phyloP scores from a whole-genome alignment of 2,888 invertebrate species.

The Conops quadrifasciatus region DNA sequence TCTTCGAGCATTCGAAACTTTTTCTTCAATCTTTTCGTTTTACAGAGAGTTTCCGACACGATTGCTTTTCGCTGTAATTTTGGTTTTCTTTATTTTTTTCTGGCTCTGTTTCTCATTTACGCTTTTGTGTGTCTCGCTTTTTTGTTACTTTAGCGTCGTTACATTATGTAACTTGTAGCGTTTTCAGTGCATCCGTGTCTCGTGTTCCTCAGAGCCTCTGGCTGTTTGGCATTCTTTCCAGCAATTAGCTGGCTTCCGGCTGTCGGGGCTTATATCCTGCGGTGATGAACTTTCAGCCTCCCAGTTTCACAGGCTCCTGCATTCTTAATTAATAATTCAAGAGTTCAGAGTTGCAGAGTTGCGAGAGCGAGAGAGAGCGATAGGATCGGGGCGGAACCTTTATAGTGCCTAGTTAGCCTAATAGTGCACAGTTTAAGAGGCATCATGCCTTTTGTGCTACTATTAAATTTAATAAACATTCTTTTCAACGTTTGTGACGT shows the following conservation, averaged over 20 bases:
- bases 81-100: conserved; percentile 25
- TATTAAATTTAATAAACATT: too few relatives aligned
- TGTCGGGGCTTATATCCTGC: not conserved
- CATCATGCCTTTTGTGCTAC: too few relatives aligned
- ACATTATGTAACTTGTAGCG: conserved; percentile 3
- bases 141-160: too few relatives aligned
- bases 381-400: too few relatives aligned
- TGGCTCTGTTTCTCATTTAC: not conserved
- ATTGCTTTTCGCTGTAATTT: conserved; percentile 32
- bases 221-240: conserved; percentile 1
- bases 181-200: conserved; percentile 4
- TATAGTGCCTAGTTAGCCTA: too few relatives aligned
- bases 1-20: not conserved
- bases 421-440: too few relatives aligned
- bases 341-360: too few relatives aligned
- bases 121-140: not conserved
- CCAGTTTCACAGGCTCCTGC: not conserved
- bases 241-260: conserved; percentile 16
- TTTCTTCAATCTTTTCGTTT: not conserved
- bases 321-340: too few relatives aligned
- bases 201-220: conserved; percentile 3
- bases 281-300: conserved; percentile 6
- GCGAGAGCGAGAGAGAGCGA: too few relatives aligned
- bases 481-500: too few relatives aligned
- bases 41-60: not conserved